Conservation (phyloP, 2,888 invertebrate genomes). For the Drepanosiphum platanoidis region DNA sequence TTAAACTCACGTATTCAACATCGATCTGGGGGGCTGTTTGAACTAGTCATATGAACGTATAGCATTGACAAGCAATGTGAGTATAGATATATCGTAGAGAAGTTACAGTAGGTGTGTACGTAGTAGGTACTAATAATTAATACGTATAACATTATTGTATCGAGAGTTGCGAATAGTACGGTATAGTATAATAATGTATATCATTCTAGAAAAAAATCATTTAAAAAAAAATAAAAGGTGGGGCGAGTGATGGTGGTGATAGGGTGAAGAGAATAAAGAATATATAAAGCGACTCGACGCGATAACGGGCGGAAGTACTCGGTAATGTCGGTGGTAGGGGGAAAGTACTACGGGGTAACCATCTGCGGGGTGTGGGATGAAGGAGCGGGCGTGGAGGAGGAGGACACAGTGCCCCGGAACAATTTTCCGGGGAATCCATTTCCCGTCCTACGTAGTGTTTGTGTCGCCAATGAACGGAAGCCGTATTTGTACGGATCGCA, state of each 20-base stretch:
- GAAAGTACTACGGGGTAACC: neutral
- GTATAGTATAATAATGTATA: neutral
- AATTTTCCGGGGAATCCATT: slow-evolving; percentile 20
- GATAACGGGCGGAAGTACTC: neutral
- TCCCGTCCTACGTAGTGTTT: neutral
- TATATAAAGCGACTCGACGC: neutral
- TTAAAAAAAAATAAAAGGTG: neutral
- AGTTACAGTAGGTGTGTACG: no score
- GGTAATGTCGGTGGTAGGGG: no score
- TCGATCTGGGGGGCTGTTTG: no score
- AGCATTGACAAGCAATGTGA: no score
- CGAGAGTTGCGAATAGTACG: no score
- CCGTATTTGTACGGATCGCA: slow-evolving; percentile 6
- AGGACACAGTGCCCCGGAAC: neutral
- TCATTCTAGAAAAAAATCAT: neutral
- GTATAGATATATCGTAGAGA: no score
- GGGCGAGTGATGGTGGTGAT: neutral
- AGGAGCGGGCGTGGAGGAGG: neutral
- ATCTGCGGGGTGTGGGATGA: neutral
- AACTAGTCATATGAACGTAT: no score
- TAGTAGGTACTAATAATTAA: no score
- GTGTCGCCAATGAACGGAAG: slow-evolving; percentile 45
- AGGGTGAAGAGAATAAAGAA: neutral
- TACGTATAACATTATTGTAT: no score
- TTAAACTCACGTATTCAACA: no score